Conservation (phyloP, 1,140 invertebrate genomes). For the Acromyrmex echinatior region DNA sequence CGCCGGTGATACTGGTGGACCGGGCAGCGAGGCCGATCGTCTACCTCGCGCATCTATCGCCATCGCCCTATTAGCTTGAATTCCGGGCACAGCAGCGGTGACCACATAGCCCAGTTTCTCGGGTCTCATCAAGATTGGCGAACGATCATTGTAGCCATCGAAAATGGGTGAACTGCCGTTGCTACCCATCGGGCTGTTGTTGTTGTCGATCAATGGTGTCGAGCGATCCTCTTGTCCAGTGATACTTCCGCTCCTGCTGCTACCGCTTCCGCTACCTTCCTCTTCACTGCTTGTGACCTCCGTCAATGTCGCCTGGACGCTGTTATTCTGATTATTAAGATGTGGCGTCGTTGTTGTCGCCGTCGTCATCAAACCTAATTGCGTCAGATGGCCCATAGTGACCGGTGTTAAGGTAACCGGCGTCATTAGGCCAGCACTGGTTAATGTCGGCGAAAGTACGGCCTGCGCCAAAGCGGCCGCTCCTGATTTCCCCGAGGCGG, state of each 20-base stretch:
- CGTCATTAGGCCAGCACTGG: constrained; percentile 87
- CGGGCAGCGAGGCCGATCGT: constrained; percentile 83
- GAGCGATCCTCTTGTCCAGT: constrained; percentile 81
- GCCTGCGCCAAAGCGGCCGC: constrained; percentile 91
- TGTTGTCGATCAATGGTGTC: constrained; percentile 76
- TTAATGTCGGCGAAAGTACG: constrained; percentile 88
- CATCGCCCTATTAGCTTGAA: background rate
- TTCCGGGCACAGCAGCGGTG: constrained; percentile 45
- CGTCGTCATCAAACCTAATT: constrained; percentile 82
- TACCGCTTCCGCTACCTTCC: constrained; percentile 81
- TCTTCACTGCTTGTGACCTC: constrained; percentile 85
- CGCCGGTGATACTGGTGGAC: constrained; percentile 71
- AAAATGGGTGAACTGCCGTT: constrained; percentile 82
- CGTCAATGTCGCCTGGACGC: constrained; percentile 79
- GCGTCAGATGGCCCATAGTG: constrained; percentile 84
- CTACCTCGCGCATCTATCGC: constrained; percentile 78
- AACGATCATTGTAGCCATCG: constrained; percentile 80
- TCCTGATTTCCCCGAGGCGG: constrained; percentile 89
- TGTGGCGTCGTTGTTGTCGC: constrained; percentile 78
- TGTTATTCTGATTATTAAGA: constrained; percentile 14
- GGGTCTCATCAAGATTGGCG: constrained; percentile 82
- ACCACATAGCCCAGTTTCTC: constrained; percentile 81
- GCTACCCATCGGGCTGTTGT: constrained; percentile 68
- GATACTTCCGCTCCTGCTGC: constrained; percentile 83
- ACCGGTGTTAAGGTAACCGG: constrained; percentile 88